phyloP scores from a whole-genome alignment of 2,113 vertebrate species.

The Psittacula cyanocephala region DNA sequence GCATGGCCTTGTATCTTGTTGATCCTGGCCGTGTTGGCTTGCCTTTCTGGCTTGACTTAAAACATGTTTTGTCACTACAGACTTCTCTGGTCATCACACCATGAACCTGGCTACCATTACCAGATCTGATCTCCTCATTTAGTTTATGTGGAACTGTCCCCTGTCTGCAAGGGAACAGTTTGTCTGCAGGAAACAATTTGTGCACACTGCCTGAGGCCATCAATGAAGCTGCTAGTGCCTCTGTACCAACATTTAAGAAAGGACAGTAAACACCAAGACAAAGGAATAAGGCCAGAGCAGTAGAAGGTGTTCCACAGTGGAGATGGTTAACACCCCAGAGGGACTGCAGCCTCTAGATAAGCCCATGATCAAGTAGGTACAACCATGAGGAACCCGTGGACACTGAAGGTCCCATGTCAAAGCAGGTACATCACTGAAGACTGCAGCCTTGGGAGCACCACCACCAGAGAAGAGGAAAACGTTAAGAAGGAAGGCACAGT shows the following conservation, averaged over 20 bases:
- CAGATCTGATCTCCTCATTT: background rate
- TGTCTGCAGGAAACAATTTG: background rate
- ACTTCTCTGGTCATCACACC: background rate
- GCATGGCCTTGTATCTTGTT: background rate
- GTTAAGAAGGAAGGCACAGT: background rate
- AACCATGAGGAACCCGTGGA: background rate
- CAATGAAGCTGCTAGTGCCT: background rate
- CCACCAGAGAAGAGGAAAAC: background rate
- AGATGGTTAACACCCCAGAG: background rate
- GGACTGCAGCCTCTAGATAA: background rate
- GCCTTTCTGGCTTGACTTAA: background rate
- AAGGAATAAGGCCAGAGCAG: background rate
- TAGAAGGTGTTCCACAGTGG: background rate
- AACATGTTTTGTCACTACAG: background rate
- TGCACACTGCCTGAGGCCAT: background rate
- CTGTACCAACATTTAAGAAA: background rate
- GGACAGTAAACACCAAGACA: background rate
- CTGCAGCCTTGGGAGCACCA: background rate
- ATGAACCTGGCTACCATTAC: background rate
- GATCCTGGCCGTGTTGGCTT: background rate
- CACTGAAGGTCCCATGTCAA: background rate
- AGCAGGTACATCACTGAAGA: background rate
- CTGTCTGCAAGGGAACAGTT: background rate
- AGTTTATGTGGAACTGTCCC: background rate
- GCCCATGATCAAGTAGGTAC: background rate